These are phyloP conservation scores for Stegodyphus mimosarum DNA, from an alignment of 1,140 invertebrate species.

Conservation along the genomic window DNA sequence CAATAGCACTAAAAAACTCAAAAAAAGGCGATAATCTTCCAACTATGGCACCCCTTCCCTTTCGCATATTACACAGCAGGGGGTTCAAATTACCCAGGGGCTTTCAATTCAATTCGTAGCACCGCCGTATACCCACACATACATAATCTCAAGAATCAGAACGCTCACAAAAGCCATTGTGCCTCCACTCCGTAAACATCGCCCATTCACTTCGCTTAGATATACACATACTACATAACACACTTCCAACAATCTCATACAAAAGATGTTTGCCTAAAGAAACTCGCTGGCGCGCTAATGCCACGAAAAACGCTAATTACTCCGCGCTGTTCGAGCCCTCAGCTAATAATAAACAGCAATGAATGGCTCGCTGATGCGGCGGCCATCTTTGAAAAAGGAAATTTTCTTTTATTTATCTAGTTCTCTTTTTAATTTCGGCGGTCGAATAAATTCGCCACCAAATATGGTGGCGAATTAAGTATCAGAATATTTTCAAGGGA, in stretches of 20 bases:
- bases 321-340: background rate
- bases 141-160: slow-evolving; percentile 40
- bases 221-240: background rate
- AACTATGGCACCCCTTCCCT: too few relatives aligned
- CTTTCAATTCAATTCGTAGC: background rate
- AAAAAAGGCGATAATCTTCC: too few relatives aligned
- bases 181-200: slow-evolving; percentile 18
- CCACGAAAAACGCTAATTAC: slow-evolving; percentile 44
- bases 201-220: slow-evolving; percentile 19
- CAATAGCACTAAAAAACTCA: too few relatives aligned
- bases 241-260: slow-evolving; percentile 12
- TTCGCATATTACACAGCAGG: slow-evolving; percentile 2
- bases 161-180: slow-evolving; percentile 37
- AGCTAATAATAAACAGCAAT: slow-evolving; percentile 22
- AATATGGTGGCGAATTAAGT: too few relatives aligned
- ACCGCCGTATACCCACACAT: slow-evolving; percentile 8
- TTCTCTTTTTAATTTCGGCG: too few relatives aligned
- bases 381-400: too few relatives aligned
- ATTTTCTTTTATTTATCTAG: too few relatives aligned
- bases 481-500: too few relatives aligned
- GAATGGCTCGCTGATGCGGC: background rate
- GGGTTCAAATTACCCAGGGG: slow-evolving; percentile 26
- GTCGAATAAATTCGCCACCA: too few relatives aligned
- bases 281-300: slow-evolving; percentile 40
- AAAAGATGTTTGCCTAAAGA: slow-evolving; percentile 41